Evolutionary conservation across 2,797 vertebrate genomes (phyloP).

Genomic region (Centroberyx gerrardi): DNA sequence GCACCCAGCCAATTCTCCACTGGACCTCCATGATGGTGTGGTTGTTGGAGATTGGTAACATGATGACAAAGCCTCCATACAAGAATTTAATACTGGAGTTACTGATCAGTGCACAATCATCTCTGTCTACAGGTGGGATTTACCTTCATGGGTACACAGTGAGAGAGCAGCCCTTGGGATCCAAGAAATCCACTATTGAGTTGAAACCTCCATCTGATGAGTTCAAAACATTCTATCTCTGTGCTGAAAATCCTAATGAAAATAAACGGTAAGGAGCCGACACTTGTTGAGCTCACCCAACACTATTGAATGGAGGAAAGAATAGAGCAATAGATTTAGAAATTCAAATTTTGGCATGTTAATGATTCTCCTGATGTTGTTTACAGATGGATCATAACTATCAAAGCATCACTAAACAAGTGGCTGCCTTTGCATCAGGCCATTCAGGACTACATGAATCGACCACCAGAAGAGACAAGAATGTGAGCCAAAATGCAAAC

Average conservation of each 20-base stretch:
- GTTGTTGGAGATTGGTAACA: neutral
- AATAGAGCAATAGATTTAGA: neutral
- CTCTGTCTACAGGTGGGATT: constrained; percentile 87
- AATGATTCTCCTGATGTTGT: constrained; percentile 18
- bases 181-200: constrained; percentile 91
- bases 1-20: neutral
- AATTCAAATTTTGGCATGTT: neutral
- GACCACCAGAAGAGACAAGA: constrained; percentile 89
- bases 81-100: neutral
- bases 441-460: constrained; percentile 90
- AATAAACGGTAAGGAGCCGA: constrained; percentile 88
- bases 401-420: constrained; percentile 91
- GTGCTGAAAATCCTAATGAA: constrained; percentile 91
- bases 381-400: constrained; percentile 90
- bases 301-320: neutral
- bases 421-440: constrained; percentile 92
- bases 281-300: neutral
- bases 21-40: neutral
- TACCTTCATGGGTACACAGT: constrained; percentile 93
- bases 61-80: no score
- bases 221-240: constrained; percentile 92
- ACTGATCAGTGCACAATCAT: neutral
- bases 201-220: constrained; percentile 92
- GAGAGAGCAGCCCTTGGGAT: constrained; percentile 87
- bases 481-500: constrained; percentile 85